Conservation (phyloP, 1,140 invertebrate species). For the Adelges cooleyi region DNA sequence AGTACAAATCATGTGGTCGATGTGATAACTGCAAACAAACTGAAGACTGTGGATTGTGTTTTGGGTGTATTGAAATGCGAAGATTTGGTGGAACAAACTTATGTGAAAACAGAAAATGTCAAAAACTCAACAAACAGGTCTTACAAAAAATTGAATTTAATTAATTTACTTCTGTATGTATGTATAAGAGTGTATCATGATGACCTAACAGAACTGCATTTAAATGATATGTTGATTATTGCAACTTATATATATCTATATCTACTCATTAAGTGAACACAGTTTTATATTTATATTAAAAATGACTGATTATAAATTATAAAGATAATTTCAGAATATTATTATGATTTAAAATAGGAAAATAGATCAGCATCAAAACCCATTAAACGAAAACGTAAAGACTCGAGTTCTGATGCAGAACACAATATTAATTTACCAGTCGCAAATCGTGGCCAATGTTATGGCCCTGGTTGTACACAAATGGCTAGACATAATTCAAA, state of each 20-base stretch:
- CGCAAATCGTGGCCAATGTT: slow-evolving; percentile 58
- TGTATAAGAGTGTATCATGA: not conserved
- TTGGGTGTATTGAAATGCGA: slow-evolving; percentile 52
- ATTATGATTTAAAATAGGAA: not conserved
- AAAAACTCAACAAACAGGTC: slow-evolving; percentile 36
- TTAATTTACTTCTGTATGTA: not conserved
- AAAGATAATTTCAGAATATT: too few species aligned
- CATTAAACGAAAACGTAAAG: slow-evolving; percentile 34
- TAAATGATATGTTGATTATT: too few species aligned
- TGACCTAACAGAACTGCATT: too few species aligned
- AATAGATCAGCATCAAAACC: slow-evolving; percentile 14
- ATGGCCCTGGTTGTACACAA: slow-evolving; percentile 74
- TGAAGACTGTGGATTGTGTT: slow-evolving; percentile 78
- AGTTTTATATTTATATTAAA: too few species aligned
- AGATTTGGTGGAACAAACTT: slow-evolving; percentile 60
- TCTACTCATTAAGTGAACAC: too few species aligned
- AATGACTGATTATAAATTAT: too few species aligned
- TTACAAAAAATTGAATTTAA: not conserved
- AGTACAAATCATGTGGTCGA: slow-evolving; percentile 54
- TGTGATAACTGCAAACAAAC: slow-evolving; percentile 67
- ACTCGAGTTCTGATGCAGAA: slow-evolving; percentile 44
- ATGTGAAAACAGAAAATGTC: slow-evolving; percentile 49
- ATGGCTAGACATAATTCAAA: slow-evolving; percentile 73
- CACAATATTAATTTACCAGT: slow-evolving; percentile 38
- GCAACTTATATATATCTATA: too few species aligned